Percentiles rank a stretch among this genome's conserved stretches.
Conservation (phyloP, 2,113 vertebrate genomes). For the Tor tambroides region DNA sequence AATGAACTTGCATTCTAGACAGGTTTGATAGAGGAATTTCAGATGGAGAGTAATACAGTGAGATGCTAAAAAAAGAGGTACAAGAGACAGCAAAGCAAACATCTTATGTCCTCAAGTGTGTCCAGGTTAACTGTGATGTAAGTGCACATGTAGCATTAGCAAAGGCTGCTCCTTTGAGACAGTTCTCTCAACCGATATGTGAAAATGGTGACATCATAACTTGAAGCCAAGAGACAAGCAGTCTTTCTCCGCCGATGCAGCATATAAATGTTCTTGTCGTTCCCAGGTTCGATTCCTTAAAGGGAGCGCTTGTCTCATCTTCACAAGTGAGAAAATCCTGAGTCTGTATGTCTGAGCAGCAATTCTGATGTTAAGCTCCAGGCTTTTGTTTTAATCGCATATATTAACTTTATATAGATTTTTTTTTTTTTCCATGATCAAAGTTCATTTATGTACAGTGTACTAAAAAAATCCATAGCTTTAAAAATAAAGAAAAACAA, state of each 20-base stretch:
- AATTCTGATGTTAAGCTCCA: constrained; percentile 93
- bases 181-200: constrained; percentile 54
- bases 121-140: constrained; percentile 74
- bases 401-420: constrained; percentile 81
- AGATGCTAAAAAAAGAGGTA: constrained; percentile 8
- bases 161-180: constrained; percentile 35
- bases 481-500: constrained; percentile 71
- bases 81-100: constrained; percentile 44
- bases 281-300: constrained; percentile 58
- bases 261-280: constrained; percentile 50
- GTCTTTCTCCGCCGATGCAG: constrained; percentile 54
- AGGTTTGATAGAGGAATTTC: constrained; percentile 54
- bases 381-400: constrained; percentile 75
- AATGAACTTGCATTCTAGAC: constrained; percentile 49
- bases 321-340: constrained; percentile 86
- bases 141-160: constrained; percentile 53
- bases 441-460: constrained; percentile 62
- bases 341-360: constrained; percentile 96
- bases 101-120: constrained; percentile 75
- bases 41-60: constrained; percentile 45
- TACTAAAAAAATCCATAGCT: constrained; percentile 53
- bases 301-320: constrained; percentile 60
- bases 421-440: constrained; percentile 63
- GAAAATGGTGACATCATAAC: constrained; percentile 71
- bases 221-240: constrained; percentile 50